Conservation (phyloP, 2,797 vertebrate species). For the Hozukius guyotensis region DNA sequence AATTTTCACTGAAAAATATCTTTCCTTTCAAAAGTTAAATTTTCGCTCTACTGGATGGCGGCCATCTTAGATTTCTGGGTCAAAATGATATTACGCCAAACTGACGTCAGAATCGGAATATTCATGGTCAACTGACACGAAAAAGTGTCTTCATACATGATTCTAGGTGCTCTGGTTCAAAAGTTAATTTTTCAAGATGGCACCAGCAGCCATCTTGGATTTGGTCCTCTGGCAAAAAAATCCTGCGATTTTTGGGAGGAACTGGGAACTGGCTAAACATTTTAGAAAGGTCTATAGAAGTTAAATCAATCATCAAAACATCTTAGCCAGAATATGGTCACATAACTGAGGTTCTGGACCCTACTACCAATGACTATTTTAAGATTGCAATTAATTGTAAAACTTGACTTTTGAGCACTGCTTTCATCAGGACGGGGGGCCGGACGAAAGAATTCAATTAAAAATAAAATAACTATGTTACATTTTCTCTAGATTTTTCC, state of each 20-base stretch:
- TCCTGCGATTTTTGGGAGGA: too few relatives aligned
- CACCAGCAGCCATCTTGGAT: too few relatives aligned
- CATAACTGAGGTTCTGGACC: too few relatives aligned
- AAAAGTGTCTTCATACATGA: too few relatives aligned
- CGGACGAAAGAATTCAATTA: neutral
- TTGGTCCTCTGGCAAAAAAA: too few relatives aligned
- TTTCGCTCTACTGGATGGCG: neutral
- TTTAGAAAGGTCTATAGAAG: too few relatives aligned
- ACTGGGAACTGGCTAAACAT: too few relatives aligned
- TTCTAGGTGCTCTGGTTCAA: neutral
- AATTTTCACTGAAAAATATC: too few relatives aligned
- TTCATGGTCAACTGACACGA: too few relatives aligned
- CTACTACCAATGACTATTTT: neutral
- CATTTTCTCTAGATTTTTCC: neutral
- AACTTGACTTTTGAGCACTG: neutral
- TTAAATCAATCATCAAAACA: too few relatives aligned
- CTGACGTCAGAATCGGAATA: neutral
- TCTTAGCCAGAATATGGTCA: too few relatives aligned
- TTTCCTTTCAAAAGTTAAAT: rapidly evolving
- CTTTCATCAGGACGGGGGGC: neutral
- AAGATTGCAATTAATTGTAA: neutral
- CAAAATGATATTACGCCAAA: neutral
- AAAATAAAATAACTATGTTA: neutral
- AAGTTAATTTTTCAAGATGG: neutral
- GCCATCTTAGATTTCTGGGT: neutral